Conservation (phyloP, 2,888 invertebrate genomes). For the Parascotia fuliginaria region DNA sequence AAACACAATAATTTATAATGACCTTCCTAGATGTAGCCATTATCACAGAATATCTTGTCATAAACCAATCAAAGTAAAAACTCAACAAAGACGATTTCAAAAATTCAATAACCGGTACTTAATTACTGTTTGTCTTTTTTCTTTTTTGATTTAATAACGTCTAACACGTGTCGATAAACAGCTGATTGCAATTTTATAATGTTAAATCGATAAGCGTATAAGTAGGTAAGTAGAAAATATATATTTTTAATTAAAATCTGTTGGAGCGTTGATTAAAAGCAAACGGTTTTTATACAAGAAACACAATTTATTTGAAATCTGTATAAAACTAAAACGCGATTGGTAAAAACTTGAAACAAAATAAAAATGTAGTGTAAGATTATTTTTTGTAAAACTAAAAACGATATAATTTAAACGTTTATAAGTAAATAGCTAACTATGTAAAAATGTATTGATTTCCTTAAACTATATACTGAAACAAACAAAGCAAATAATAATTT, state of each 20-base stretch:
- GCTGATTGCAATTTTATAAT: not conserved
- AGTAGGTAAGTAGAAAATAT: not conserved
- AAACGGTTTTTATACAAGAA: not conserved
- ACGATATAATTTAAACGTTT: not conserved
- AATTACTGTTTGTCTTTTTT: constrained; percentile 1
- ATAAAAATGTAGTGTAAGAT: not conserved
- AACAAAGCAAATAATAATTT: not conserved
- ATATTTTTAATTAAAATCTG: not conserved
- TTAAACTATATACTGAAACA: not conserved
- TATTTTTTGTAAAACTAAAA: not conserved
- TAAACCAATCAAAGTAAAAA: not conserved
- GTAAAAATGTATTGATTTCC: not conserved
- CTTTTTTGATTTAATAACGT: not conserved
- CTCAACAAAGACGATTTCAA: not conserved
- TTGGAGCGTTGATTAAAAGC: not conserved
- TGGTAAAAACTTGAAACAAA: not conserved
- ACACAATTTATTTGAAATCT: not conserved
- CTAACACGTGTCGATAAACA: constrained; percentile 8
- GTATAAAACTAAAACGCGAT: not conserved
- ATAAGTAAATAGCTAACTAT: not conserved
- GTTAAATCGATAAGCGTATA: not conserved
- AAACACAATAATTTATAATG: not conserved
- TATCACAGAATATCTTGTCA: not conserved
- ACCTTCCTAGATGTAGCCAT: not conserved
- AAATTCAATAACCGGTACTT: not conserved